Base-by-base conservation (phyloP, 2,888 invertebrate species). In the Sinotaia quadrata region DNA sequence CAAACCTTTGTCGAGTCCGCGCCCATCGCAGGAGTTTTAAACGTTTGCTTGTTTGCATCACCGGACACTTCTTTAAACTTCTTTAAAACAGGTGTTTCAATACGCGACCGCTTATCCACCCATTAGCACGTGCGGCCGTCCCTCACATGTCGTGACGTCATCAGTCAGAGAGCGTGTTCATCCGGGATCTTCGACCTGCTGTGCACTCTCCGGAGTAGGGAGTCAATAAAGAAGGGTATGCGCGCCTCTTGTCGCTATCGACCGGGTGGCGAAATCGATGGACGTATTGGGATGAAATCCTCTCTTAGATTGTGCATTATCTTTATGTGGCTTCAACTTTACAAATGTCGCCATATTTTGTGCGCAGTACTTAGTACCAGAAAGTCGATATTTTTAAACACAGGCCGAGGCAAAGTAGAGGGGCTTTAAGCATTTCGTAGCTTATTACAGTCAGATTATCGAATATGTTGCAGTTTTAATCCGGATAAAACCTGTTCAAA, bases 91-190 rank as follows among this genome's bases (percentile, higher is more conserved):
- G 63, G 63, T 63, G 63, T 63, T 63, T 54, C 63, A 63, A 63
- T 54, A 41, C n/a, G 52, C 36, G 18, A 7, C 33, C 63, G 37
- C 36, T 34, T 36, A 37, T 34, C 36, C 27, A 24, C 21, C 58
- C 27, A 51, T 33, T 34, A 27, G 52, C 31, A 31, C 31, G 4
- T 10, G 54, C 54, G 18, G 31, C 24, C 54, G 54, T 24, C 27
- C 54, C 37, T 10, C 27, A 54, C 63, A 18, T 54, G 63, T 52
- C 52, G 52, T 72, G 72, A 72, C 72, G 72, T 72, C 72, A 72
- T 61, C 18, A 52, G 69, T 69, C 67, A 69, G 69, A 72, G 69
- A 69, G 72, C 69, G 63, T 69, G 67, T 67, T 72, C 72, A 69
- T 67, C 69, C 52, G 58, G 49, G 66, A 67, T 67, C 36, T 51